Evolutionary conservation across 2,888 invertebrate species (phyloP).

Genomic region (Ochropleura plecta): DNA sequence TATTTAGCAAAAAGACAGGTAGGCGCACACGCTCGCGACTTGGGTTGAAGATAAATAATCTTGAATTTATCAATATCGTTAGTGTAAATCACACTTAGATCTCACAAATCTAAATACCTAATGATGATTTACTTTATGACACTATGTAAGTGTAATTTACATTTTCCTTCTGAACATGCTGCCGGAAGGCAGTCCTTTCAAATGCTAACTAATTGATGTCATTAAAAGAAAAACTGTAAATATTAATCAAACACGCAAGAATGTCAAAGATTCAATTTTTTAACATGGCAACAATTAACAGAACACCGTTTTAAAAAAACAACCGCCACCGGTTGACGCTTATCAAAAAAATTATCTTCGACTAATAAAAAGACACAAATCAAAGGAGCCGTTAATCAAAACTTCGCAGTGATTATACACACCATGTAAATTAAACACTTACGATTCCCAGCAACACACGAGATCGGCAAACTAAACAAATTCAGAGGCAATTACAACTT

Average conservation of each 20-base stretch:
- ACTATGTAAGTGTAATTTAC: slow-evolving; percentile 17
- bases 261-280: slow-evolving; percentile 2
- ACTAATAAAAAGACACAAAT: slow-evolving; percentile 48
- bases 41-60: slow-evolving; percentile 13
- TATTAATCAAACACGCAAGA: background rate
- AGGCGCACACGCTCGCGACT: background rate
- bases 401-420: slow-evolving; percentile 59
- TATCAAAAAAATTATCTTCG: slow-evolving; percentile 48
- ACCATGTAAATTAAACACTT: slow-evolving; percentile 59
- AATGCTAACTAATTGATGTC: slow-evolving; percentile 4
- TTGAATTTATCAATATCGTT: slow-evolving; percentile 34
- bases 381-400: slow-evolving; percentile 65
- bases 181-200: slow-evolving; percentile 8
- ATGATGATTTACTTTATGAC: slow-evolving; percentile 32
- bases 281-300: slow-evolving; percentile 26
- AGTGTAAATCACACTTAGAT: slow-evolving; percentile 26
- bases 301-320: slow-evolving; percentile 22
- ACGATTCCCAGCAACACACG: slow-evolving; percentile 58
- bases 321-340: slow-evolving; percentile 23
- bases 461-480: slow-evolving; percentile 75
- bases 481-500: slow-evolving; percentile 81
- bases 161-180: slow-evolving; percentile 20
- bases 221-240: slow-evolving; percentile 16
- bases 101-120: slow-evolving; percentile 14
- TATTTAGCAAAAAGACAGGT: background rate